A percentile compares a stretch with the other conserved stretches of the same genome.
phyloP scores from a whole-genome alignment of 1,140 invertebrate genomes.

The Tetragnatha versicolor region DNA sequence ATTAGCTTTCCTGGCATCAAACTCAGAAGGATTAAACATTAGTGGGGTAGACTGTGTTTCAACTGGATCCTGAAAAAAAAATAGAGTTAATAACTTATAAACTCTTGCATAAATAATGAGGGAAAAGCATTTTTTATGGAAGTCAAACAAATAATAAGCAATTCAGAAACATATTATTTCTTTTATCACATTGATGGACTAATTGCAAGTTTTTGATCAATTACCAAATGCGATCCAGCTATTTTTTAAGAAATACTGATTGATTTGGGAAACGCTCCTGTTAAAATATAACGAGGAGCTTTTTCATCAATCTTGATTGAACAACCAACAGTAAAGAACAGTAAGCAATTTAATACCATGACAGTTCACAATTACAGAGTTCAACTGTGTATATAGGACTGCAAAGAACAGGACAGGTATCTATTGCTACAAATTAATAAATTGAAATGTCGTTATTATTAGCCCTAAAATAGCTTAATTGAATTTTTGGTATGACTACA shows the following conservation, averaged over 20 bases:
- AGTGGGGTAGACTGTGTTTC: constrained; percentile 56
- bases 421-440: too few relatives aligned
- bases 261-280: not conserved
- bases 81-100: not conserved
- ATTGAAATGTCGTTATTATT: too few relatives aligned
- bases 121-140: not conserved
- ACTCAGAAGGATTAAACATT: constrained; percentile 63
- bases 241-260: not conserved
- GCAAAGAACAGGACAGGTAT: too few relatives aligned
- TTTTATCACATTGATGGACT: not conserved
- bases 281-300: not conserved
- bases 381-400: too few relatives aligned
- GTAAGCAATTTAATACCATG: too few relatives aligned
- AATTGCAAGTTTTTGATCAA: not conserved
- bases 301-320: too few relatives aligned
- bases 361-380: too few relatives aligned
- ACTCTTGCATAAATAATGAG: not conserved
- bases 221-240: not conserved
- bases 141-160: not conserved
- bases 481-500: too few relatives aligned
- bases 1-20: constrained; percentile 51
- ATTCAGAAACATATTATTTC: not conserved
- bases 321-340: too few relatives aligned
- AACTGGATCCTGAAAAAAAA: constrained; percentile 31
- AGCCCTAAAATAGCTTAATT: too few relatives aligned